Percentiles rank a stretch among this genome's conserved stretches.
Conservation (phyloP, 2,797 vertebrate species). For the Coluber constrictor region DNA sequence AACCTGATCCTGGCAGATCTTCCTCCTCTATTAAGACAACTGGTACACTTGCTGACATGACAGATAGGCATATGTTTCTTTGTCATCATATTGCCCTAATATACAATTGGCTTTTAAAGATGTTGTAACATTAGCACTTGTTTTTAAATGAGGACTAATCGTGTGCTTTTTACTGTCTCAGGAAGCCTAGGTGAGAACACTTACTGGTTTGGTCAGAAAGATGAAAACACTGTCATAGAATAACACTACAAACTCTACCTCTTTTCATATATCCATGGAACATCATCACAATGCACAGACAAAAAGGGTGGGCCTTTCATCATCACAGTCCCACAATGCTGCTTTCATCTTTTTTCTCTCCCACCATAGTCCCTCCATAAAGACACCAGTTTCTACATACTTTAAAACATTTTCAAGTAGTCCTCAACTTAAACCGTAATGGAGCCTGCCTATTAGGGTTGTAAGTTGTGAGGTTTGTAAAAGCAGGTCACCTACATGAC, state of each 20-base stretch:
- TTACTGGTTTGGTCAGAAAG: background rate
- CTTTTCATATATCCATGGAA: background rate
- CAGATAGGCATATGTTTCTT: background rate
- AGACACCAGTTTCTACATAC: background rate
- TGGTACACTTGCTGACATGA: too few relatives aligned
- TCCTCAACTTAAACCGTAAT: background rate
- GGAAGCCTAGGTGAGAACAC: too few relatives aligned
- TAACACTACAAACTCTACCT: background rate
- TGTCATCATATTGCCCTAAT: conserved; percentile 7
- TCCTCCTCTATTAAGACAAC: too few relatives aligned
- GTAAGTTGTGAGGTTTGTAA: too few relatives aligned
- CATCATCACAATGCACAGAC: background rate
- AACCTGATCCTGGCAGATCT: conserved; percentile 27
- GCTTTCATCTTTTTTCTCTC: background rate
- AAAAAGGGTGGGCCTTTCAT: background rate
- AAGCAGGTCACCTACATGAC: too few relatives aligned
- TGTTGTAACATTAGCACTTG: background rate
- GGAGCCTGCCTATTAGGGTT: too few relatives aligned
- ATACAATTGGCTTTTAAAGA: background rate
- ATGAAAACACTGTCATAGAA: background rate
- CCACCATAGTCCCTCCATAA: background rate
- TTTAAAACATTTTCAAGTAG: background rate
- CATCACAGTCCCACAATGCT: background rate
- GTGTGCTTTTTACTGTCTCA: too few relatives aligned
- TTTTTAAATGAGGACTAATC: background rate